Base-by-base conservation (phyloP, 2,113 vertebrate species). In the Tupaia chinensis region DNA sequence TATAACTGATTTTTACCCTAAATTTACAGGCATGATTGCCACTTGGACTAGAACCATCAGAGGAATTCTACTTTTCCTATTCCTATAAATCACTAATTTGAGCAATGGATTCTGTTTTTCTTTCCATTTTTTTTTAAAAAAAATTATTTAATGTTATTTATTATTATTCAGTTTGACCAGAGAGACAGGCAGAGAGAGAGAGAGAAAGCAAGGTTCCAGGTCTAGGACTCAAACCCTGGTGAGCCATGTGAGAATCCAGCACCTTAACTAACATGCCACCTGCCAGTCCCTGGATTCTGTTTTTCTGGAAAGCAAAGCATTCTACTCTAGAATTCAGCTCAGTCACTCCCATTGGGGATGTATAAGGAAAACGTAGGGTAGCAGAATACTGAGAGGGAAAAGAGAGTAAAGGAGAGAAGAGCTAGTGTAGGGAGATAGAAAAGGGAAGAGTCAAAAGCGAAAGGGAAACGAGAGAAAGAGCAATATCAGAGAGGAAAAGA, bases 271-370 rank as follows among this genome's bases (percentile, higher is more conserved):
- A 44, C 44, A 44, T 44, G 44, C 44, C 44, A 44, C 44, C 44
- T 44, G 44, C 44, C 44, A 44, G 5, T 5, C 44, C 44, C 44
- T 20, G n/a, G 17, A 6, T 32, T 92, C 20, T 90, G 3, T 34
- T 74, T 63, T 65, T 65, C n/a, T 78, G 82, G 58, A 88, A 54
- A 27, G 10, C 13, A 92, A 83, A 89, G 10, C 2, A 27, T 66
- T 54, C 13, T 20, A 13, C 6, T 34, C 9, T 66, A 60, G 32
- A 10, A 25, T 29, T 53, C 20, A 81, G 27, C 9, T 78, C 13
- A 69, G 5, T 63, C 9, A 22, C 7, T 63, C 20, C 6, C 20
- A 9, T 3, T 22, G 11, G 6, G 14, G 1, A 0, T 25, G 29
- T 29, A 3, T 13, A 13, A 79, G 13, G 54, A 8, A 15, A 82